These are phyloP conservation scores for Glomeris maerens DNA, from an alignment of 1,140 invertebrate species.

Conservation along the genomic window DNA sequence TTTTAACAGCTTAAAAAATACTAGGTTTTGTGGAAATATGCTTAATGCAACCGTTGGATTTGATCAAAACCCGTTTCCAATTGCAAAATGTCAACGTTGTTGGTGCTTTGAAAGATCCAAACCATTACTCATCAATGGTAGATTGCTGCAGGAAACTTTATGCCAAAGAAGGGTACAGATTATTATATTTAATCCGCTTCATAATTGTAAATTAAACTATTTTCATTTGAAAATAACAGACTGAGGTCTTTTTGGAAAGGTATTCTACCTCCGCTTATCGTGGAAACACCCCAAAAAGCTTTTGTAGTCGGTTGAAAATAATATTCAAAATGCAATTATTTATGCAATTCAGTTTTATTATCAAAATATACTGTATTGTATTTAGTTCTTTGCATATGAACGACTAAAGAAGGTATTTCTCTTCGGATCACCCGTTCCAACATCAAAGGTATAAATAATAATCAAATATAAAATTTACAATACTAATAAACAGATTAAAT, in stretches of 20 bases:
- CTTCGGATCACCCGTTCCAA: conserved; percentile 52
- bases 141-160: conserved; percentile 85
- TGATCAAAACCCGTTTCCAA: conserved; percentile 79
- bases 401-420: conserved; percentile 75
- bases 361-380: no score
- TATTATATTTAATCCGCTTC: no score
- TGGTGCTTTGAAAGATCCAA: conserved; percentile 41
- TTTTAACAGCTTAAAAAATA: no score
- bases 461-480: no score
- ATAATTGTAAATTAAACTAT: no score
- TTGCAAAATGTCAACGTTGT: conserved; percentile 45
- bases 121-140: conserved; percentile 58
- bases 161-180: conserved; percentile 55
- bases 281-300: conserved; percentile 87
- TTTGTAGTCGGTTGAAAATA: conserved; percentile 50
- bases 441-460: conserved; percentile 61
- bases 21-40: conserved; percentile 86
- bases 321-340: no score
- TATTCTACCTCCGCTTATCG: conserved; percentile 75
- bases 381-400: conserved; percentile 76
- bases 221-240: no score
- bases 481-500: no score
- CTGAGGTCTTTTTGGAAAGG: conserved; percentile 72
- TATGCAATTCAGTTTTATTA: no score
- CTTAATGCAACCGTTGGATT: conserved; percentile 87